phyloP scores from a whole-genome alignment of 2,888 invertebrate species.

The Caenorhabditis sp. region DNA sequence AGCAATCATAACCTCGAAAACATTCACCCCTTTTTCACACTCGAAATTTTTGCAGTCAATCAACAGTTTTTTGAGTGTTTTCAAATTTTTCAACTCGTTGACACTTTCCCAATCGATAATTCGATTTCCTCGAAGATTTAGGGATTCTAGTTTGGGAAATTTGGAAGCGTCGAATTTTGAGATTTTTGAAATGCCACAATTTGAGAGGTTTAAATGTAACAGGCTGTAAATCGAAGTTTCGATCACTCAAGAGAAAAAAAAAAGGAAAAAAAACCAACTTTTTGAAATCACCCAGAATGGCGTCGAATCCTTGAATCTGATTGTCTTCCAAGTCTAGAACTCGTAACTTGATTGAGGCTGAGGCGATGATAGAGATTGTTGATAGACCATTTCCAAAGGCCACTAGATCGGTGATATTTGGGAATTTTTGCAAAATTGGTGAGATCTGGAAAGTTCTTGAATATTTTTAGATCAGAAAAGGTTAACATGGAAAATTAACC shows the following conservation, averaged over 20 bases:
- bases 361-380: constrained; percentile 11
- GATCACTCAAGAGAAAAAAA: neutral
- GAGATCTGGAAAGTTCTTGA: constrained; percentile 33
- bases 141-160: constrained; percentile 40
- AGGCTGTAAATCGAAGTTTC: constrained; percentile 16
- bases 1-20: constrained; percentile 52
- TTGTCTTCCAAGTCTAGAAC: constrained; percentile 52
- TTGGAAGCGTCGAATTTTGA: constrained; percentile 9
- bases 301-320: constrained; percentile 23
- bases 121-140: constrained; percentile 39
- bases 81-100: constrained; percentile 29
- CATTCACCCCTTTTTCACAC: constrained; percentile 42
- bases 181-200: constrained; percentile 34
- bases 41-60: constrained; percentile 39
- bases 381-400: constrained; percentile 41
- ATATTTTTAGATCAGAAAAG: no score
- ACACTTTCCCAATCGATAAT: constrained; percentile 46
- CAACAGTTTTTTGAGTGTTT: constrained; percentile 30
- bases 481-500: no score
- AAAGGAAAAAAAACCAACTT: constrained; percentile 9
- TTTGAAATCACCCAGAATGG: constrained; percentile 33
- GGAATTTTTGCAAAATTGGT: constrained; percentile 33
- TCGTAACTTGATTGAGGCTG: constrained; percentile 22
- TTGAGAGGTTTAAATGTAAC: constrained; percentile 31
- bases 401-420: constrained; percentile 30